Base-by-base conservation (phyloP, 1,140 invertebrate species). In the Diuraphis noxia region DNA sequence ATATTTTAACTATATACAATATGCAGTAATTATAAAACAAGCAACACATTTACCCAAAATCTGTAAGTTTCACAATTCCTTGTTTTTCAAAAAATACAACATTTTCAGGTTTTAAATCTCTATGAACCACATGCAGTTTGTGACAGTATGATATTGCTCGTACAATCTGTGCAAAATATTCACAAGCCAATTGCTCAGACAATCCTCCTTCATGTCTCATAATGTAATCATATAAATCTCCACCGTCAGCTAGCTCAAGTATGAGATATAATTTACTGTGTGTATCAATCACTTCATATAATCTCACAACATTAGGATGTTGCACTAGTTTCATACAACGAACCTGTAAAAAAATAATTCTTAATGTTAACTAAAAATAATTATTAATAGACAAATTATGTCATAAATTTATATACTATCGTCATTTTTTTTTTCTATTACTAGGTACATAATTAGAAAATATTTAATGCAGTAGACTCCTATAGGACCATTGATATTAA, bases 271-370 rank as follows among this genome's bases (percentile, higher is more conserved):
- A 94, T 94, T 99, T 98, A 91, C 98, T 98, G 93, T 98, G 97
- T 36, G 99, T 99, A 94, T 99, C 99, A 93, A 99, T 99, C 84
- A 99, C 98, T 95, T 99, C 98, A 94, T 99, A 99, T 19, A 99
- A 94, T 86, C 99, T 95, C 30, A 99, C 99, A 40, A 99, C 98
- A 95, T 99, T 98, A 56, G 97, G 98, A 95, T 99, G 99, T 94
- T 99, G 99, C 25, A 99, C 99, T 93, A 99, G 94, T 94, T 99
- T 99, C 99, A 99, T 99, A 94, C 99, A 99, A 92, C 98, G 95
- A 92, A 99, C 97, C 96, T 97, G 95, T 86, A 13, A 3, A 36
- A 52, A 86, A 79, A 85, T 63, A 40, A 25, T 13, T 34, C 52
- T 46, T 36, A 77, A 81, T 38, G 41, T 36, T 87, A 40, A 87